Evolutionary conservation across 2,888 invertebrate species (phyloP), one percentile per base, ranked within the genome.

Genomic region (Halictus quadricinctus): DNA sequence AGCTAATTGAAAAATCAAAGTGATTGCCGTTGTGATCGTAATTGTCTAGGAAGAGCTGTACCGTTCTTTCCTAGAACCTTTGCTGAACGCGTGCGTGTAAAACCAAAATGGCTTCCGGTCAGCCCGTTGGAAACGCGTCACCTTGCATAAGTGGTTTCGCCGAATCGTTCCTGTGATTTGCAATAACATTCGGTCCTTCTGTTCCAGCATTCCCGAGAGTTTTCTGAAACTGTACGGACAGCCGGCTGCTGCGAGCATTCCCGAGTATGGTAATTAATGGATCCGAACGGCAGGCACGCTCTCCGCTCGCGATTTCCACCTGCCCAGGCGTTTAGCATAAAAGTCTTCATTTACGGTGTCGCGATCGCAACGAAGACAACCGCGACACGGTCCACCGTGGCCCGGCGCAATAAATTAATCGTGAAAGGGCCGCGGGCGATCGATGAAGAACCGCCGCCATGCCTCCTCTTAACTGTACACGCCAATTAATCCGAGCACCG

Each of bases 401-500:
- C 21, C 79, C 60, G 79, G 36, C 70, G 88, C 87, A 84, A 85
- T 90, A 90, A 90, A 90, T 90, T 90, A 88, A 83, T 70, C 82
- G 84, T 64, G 88, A 88, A 81, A 85, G 76, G 79, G 76, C 81
- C 82, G 75, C 73, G 84, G 76, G 81, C 85, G 83, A 89, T 89
- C 87, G 87, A 80, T n/a, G 73, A 76, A 72, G 76, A 69, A 50
- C 58, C 81, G 73, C 74, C 66, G 46, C 70, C 66, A 58, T 25
- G 46, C 80, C 76, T 72, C 73, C 79, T 70, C 76, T 89, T 91
- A 91, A 92, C 92, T 90, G 89, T 92, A 90, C 88, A 88, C 86
- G 88, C 89, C 92, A 92, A 92, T 92, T 92, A 92, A 91, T 92
- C 92, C 80, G 87, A 86, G 87, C 88, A 92, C 91, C 86, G 87